phyloP scores from a whole-genome alignment of 2,113 vertebrate genomes.

The Anas platyrhynchos region DNA sequence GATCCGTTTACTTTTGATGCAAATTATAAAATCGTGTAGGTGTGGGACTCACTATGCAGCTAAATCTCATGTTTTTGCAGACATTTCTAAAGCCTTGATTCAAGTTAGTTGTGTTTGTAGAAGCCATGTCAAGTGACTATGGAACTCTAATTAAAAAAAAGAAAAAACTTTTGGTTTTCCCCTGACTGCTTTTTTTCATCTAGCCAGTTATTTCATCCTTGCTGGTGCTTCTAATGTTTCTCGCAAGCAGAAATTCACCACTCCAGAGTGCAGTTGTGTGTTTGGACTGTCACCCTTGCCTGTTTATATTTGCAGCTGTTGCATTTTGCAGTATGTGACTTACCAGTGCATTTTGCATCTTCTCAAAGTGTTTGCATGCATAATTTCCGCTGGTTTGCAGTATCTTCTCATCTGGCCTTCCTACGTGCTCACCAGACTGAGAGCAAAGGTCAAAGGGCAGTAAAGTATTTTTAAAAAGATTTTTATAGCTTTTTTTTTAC shows the following conservation, averaged over 20 bases:
- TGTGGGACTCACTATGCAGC: slow-evolving; percentile 7
- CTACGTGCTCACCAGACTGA: not conserved
- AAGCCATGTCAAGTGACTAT: not conserved
- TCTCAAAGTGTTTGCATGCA: not conserved
- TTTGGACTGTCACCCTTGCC: not conserved
- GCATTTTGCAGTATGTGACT: not conserved
- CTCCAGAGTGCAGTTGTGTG: not conserved
- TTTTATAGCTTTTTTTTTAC: not conserved
- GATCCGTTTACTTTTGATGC: slow-evolving; percentile 39
- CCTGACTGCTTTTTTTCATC: not conserved
- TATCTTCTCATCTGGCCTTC: not conserved
- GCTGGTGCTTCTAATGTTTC: not conserved
- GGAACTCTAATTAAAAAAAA: not conserved
- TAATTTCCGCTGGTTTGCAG: not conserved
- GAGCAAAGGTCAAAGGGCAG: not conserved
- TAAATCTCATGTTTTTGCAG: slow-evolving; percentile 13
- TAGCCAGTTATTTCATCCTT: not conserved
- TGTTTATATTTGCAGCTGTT: not conserved
- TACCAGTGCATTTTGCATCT: not conserved
- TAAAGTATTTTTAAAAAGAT: not conserved
- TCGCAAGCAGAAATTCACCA: not conserved
- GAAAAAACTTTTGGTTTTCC: not conserved
- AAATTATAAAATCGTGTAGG: slow-evolving; percentile 15
- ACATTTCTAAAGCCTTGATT: not conserved
- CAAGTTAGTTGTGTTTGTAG: not conserved